These are phyloP conservation scores for Rhynchonycteris naso DNA, from an alignment of 2,797 vertebrate genomes.

Conservation along the genomic window DNA sequence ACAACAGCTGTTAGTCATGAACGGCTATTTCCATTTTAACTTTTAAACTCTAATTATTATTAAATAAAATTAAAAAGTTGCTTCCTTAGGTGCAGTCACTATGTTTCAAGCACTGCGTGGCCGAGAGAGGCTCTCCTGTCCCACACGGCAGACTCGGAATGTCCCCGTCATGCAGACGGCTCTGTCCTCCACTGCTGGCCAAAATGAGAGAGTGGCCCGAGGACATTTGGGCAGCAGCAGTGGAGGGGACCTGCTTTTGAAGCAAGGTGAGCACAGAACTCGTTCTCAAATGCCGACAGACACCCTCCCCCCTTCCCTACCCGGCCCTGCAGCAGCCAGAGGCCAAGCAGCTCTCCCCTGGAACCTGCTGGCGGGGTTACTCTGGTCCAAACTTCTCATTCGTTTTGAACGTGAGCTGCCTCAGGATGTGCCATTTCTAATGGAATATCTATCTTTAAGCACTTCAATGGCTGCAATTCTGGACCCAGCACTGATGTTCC, in stretches of 20 bases:
- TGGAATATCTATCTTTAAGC: background rate
- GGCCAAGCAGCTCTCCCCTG: background rate
- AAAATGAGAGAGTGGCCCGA: too few relatives aligned
- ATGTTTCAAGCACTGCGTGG: background rate
- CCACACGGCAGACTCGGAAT: background rate
- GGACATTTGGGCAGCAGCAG: too few relatives aligned
- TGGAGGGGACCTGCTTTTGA: background rate
- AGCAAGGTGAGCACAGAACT: background rate
- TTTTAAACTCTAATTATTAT: background rate
- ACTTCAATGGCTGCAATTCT: background rate
- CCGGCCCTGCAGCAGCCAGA: background rate
- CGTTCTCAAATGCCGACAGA: background rate
- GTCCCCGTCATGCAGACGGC: background rate
- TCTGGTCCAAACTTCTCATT: background rate
- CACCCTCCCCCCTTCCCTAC: rapidly evolving
- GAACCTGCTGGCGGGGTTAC: background rate
- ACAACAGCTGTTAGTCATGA: rapidly evolving
- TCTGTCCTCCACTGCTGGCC: background rate
- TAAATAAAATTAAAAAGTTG: background rate
- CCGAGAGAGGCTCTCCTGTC: too few relatives aligned
- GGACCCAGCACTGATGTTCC: background rate
- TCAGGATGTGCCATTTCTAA: background rate
- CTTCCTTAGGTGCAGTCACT: background rate
- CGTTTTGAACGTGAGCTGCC: background rate
- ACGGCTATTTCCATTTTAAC: background rate